Conservation (phyloP, 2,888 invertebrate genomes). For the Mechanitis mazaeus region DNA sequence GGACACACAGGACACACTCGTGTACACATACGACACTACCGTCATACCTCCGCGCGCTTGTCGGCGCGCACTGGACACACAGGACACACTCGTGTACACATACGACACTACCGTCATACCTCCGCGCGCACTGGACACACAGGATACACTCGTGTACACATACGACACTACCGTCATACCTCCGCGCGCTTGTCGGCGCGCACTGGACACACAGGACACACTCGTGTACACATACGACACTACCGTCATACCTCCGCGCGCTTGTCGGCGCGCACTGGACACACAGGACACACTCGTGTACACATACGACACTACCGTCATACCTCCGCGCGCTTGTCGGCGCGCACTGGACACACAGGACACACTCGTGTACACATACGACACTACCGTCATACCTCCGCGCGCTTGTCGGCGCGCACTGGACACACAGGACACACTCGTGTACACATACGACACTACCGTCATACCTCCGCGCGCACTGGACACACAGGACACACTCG, state of each 20-base stretch:
- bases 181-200: constrained; percentile 96
- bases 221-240: too few relatives aligned
- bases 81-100: neutral
- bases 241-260: constrained; percentile 81
- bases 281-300: neutral
- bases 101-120: constrained; percentile 39
- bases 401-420: constrained; percentile 97
- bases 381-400: constrained; percentile 73
- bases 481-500: constrained; percentile 19
- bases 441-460: too few relatives aligned
- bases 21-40: too few relatives aligned
- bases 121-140: constrained; percentile 86
- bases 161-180: constrained; percentile 39
- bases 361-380: neutral
- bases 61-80: constrained; percentile 88
- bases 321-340: constrained; percentile 93
- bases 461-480: constrained; percentile 88
- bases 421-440: constrained; percentile 19
- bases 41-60: constrained; percentile 86
- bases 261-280: constrained; percentile 93
- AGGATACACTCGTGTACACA: neutral
- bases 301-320: too few relatives aligned
- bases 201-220: constrained; percentile 71
- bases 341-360: constrained; percentile 81
- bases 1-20: constrained; percentile 19